phyloP scores from a whole-genome alignment of 2,113 vertebrate species.

The Microcebus tavaratra region DNA sequence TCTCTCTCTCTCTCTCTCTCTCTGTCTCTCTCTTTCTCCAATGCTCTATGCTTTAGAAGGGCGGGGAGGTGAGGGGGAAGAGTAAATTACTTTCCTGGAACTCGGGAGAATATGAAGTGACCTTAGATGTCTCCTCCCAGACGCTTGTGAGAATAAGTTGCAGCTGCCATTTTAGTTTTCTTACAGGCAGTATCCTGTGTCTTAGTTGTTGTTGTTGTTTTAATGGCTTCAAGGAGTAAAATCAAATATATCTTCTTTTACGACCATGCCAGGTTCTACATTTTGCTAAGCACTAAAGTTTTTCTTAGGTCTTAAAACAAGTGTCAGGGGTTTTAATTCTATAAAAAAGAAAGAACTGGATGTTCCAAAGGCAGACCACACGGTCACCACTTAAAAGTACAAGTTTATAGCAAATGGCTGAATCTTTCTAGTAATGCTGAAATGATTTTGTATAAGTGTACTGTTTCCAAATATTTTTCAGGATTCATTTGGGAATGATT shows the following conservation, averaged over 20 bases:
- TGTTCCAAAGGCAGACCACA: constrained; percentile 72
- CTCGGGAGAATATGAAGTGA: constrained; percentile 52
- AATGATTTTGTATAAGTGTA: constrained; percentile 78
- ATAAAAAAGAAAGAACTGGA: constrained; percentile 73
- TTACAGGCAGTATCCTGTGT: constrained; percentile 52
- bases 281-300: constrained; percentile 75
- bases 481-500: constrained; percentile 83
- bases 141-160: constrained; percentile 57
- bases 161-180: constrained; percentile 70
- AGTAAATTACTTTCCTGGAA: constrained; percentile 54
- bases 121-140: constrained; percentile 58
- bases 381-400: constrained; percentile 73
- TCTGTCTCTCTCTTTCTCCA: neutral
- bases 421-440: constrained; percentile 74
- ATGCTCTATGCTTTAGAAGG: constrained; percentile 9
- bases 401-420: constrained; percentile 78
- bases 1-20: neutral
- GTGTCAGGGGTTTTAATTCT: constrained; percentile 68
- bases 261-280: constrained; percentile 73
- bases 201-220: constrained; percentile 15
- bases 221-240: constrained; percentile 65
- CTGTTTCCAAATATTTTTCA: constrained; percentile 81
- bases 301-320: constrained; percentile 78
- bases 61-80: neutral
- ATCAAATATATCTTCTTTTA: constrained; percentile 70